Evolutionary conservation across 2,113 vertebrate species (phyloP).

Genomic region (Bolborhynchus lineola): DNA sequence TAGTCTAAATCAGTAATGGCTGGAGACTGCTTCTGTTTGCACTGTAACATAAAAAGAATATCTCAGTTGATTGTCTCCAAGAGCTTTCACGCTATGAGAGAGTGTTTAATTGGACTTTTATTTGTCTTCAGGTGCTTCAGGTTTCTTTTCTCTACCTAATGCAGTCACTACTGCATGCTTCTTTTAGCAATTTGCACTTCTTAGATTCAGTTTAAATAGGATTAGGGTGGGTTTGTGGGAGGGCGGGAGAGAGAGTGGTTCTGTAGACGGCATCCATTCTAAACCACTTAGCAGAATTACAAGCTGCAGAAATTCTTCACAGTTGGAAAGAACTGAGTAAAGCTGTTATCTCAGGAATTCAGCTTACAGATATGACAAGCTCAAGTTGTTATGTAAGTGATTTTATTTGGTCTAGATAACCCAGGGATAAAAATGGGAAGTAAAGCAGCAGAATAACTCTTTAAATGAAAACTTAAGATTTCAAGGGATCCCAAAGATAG

Average conservation of each 20-base stretch:
- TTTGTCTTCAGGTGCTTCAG: not conserved
- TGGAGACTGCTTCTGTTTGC: not conserved
- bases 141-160: not conserved
- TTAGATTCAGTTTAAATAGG: conserved; percentile 46
- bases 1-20: not conserved
- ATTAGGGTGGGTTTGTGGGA: conserved; percentile 29
- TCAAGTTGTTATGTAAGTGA: conserved; percentile 62
- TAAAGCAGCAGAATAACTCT: conserved; percentile 19
- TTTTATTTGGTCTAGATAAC: conserved; percentile 63
- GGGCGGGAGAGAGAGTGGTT: conserved; percentile 27
- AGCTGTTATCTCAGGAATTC: conserved; percentile 71
- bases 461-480: conserved; percentile 21
- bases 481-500: conserved; percentile 30
- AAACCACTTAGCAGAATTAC: conserved; percentile 63
- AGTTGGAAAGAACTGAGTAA: conserved; percentile 68
- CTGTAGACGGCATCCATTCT: conserved; percentile 42
- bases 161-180: not conserved
- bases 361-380: conserved; percentile 60
- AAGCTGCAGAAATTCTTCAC: conserved; percentile 56
- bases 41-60: not conserved
- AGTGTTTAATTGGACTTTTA: not conserved
- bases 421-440: conserved; percentile 19
- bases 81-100: not conserved
- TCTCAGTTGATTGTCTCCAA: not conserved
- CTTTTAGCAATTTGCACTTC: conserved; percentile 34